Percentiles rank a stretch among this genome's conserved stretches.
Conservation (phyloP, 2,888 invertebrate species). For the Cantharis nigra region DNA sequence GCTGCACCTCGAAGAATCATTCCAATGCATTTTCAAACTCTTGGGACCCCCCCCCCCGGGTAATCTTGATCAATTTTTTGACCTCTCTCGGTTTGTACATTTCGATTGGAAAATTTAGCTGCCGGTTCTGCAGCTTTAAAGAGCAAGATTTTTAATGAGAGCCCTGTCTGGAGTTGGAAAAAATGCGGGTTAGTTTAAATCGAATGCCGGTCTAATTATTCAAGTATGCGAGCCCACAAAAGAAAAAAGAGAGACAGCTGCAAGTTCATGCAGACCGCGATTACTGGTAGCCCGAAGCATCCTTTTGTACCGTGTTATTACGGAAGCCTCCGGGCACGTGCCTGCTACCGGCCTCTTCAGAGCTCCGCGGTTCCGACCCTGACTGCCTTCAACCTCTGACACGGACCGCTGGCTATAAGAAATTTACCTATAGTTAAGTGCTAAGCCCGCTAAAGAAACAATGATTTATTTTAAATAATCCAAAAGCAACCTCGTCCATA, state of each 20-base stretch:
- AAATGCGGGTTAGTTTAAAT: conserved; percentile 21
- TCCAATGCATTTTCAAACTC: neutral
- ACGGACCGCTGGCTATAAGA: conserved; percentile 22
- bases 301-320: conserved; percentile 38
- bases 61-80: neutral
- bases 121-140: conserved; percentile 5
- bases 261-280: conserved; percentile 20
- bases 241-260: conserved; percentile 11
- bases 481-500: neutral
- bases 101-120: neutral
- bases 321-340: conserved; percentile 48
- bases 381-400: conserved; percentile 26
- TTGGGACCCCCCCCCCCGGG: too few species aligned
- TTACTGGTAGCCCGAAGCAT: conserved; percentile 31
- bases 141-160: conserved; percentile 16
- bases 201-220: conserved; percentile 35
- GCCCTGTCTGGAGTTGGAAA: conserved; percentile 4
- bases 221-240: conserved; percentile 34
- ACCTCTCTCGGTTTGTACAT: neutral
- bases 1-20: neutral
- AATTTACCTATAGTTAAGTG: conserved; percentile 9
- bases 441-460: neutral
- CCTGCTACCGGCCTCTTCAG: conserved; percentile 44
- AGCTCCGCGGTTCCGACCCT: conserved; percentile 7
- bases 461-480: neutral